Base-by-base conservation (phyloP, 2,888 invertebrate species). In the Leptopilina myrica region DNA sequence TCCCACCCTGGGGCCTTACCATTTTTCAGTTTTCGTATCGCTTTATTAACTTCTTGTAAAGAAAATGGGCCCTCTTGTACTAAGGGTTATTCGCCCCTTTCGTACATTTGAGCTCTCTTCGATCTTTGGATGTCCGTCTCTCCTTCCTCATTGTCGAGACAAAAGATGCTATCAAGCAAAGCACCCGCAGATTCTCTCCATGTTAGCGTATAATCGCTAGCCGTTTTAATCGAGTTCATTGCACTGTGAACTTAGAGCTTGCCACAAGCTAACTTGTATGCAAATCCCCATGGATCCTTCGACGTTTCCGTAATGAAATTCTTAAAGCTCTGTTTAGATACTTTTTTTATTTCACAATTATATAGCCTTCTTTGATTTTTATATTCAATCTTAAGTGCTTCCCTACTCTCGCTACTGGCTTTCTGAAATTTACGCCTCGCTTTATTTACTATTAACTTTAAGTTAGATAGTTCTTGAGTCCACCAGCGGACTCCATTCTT, bases 401-500 rank as follows among this genome's bases (percentile, higher is more conserved):
- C n/a, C 5, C 14, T 6, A 5, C 1, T 1, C 7, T n/a, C 46
- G 6, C 5, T n/a, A 6, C 0, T 1, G 11, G 40, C 69, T 40
- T 33, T 11, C 56, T 82, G 80, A 11, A 20, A 80, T 6, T 46
- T 76, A 1, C 81, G 75, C 14, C 77, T 77, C 12, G 9, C 15
- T n/a, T 69, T 65, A 73, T 80, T 75, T 0, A 67, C 78, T 5
- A 0, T 0, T 11, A 53, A 59, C 64, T 83, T 81, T 4, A 40
- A 20, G 11, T 14, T 43, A 0, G 81, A 83, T 0, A 84, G 62
- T 9, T 66, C 76, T 12, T 7, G 1, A 5, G 82, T 84, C 83
- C 84, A 84, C 82, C 84, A 85, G 56, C 82, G 83, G 43, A 82
- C 82, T 78, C 81, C 84, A 83, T 2, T 33, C 1, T 14, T 40